Evolutionary conservation across 92 coral and sea anemone genomes (phyloP), one percentile per base, ranked within the genome.

Genomic region (Paramuricea clavata): DNA sequence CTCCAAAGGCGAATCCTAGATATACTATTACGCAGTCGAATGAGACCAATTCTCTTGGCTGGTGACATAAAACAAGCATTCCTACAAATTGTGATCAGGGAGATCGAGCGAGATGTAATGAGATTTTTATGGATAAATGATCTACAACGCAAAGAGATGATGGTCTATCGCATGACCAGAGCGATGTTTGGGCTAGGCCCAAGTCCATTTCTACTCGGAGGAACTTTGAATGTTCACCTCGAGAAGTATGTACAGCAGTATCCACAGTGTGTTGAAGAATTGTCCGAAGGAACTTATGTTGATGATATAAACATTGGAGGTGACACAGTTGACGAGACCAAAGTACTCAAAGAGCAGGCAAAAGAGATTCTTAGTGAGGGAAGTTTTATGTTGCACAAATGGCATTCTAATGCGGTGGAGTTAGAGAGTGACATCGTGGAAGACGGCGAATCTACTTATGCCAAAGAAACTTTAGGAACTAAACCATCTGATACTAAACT

Each of bases 401-500:
- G n/a, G n/a, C n/a, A n/a, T n/a, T n/a, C n/a, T n/a, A n/a, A n/a
- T n/a, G n/a, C n/a, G n/a, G n/a, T n/a, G n/a, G n/a, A n/a, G n/a
- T n/a, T n/a, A n/a, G n/a, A n/a, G n/a, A n/a, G n/a, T n/a, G n/a
- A n/a, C n/a, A n/a, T n/a, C n/a, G n/a, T n/a, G n/a, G n/a, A n/a
- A n/a, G n/a, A n/a, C n/a, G n/a, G n/a, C n/a, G n/a, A n/a, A n/a
- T n/a, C n/a, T n/a, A n/a, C n/a, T n/a, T n/a, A n/a, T n/a, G n/a
- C n/a, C n/a, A n/a, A n/a, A n/a, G n/a, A n/a, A n/a, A n/a, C n/a
- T n/a, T n/a, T n/a, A n/a, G n/a, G n/a, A 69, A 69, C 59, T 23
- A 65, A 17, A 82, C 75, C 32, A 9, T 5, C 22, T 19, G 64
- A 82, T 35, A 61, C 86, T 0, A 82, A 82, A 75, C 81, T 75